A percentile compares a stretch with the other conserved stretches of the same genome.
Conservation (phyloP, 1,140 invertebrate genomes). For the Drosophila ficusphila region DNA sequence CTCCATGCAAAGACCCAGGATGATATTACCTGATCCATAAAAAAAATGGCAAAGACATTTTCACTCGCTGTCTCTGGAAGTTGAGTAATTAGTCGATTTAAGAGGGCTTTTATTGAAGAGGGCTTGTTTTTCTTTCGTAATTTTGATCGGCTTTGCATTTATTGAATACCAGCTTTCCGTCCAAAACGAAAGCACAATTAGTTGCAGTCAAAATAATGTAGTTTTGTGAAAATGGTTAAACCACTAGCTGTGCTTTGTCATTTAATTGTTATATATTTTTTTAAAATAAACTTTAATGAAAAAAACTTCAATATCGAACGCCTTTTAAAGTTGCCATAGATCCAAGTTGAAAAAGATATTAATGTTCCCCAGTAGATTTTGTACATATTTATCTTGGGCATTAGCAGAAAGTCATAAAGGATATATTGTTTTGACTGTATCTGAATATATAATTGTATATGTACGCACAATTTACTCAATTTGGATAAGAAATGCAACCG, state of each 20-base stretch:
- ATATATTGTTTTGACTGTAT: neutral
- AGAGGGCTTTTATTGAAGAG: neutral
- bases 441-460: neutral
- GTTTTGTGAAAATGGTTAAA: neutral
- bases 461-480: slow-evolving; percentile 5
- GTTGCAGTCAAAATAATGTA: neutral
- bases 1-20: slow-evolving; percentile 1
- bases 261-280: no score
- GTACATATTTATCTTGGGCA: no score
- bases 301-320: no score
- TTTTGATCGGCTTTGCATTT: slow-evolving; percentile 41
- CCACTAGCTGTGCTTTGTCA: no score
- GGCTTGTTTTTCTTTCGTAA: neutral
- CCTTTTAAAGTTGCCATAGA: no score
- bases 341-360: neutral
- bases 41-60: no score
- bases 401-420: neutral
- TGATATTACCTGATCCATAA: no score
- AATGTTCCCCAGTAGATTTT: neutral
- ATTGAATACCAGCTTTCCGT: slow-evolving; percentile 46
- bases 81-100: neutral
- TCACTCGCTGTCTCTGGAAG: neutral
- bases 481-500: neutral
- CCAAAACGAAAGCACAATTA: slow-evolving; percentile 35
- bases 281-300: neutral